Conservation (phyloP, 2,888 invertebrate species). For the Drosophila kambysellisi region DNA sequence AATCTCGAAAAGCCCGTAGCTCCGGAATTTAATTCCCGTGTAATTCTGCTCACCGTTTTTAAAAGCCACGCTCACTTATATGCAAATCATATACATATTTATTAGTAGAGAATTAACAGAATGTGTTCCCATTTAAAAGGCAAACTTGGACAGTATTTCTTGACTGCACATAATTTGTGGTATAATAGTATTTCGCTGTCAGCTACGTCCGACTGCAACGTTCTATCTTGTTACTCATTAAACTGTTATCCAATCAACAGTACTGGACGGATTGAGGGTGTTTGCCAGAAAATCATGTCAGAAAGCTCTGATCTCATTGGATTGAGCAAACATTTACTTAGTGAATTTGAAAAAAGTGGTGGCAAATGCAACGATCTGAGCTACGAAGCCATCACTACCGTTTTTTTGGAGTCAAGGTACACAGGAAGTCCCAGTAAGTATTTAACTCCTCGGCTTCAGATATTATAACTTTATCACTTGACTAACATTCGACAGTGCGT, state of each 20-base stretch:
- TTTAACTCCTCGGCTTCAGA: neutral
- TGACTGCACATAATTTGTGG: no score
- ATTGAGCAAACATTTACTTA: conserved; percentile 64
- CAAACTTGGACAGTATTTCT: no score
- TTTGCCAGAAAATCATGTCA: conserved; percentile 71
- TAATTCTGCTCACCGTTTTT: no score
- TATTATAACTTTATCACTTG: neutral
- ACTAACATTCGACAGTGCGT: conserved; percentile 83
- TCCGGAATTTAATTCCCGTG: no score
- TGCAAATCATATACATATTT: no score
- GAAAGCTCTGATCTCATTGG: conserved; percentile 74
- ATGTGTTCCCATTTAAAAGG: no score
- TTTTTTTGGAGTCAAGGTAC: conserved; percentile 56
- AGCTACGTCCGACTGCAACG: no score
- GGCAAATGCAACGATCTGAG: conserved; percentile 74
- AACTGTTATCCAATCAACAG: conserved; percentile 39
- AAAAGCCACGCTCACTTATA: no score
- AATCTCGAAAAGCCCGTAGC: no score
- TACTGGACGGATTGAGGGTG: conserved; percentile 72
- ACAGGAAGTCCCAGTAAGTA: conserved; percentile 71
- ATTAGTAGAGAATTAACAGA: no score
- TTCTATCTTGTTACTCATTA: neutral
- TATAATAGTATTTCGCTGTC: no score
- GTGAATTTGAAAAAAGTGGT: conserved; percentile 36
- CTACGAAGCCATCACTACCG: conserved; percentile 66